Conservation (phyloP, 2,888 invertebrate species). For the Parasteatoda lunata region DNA sequence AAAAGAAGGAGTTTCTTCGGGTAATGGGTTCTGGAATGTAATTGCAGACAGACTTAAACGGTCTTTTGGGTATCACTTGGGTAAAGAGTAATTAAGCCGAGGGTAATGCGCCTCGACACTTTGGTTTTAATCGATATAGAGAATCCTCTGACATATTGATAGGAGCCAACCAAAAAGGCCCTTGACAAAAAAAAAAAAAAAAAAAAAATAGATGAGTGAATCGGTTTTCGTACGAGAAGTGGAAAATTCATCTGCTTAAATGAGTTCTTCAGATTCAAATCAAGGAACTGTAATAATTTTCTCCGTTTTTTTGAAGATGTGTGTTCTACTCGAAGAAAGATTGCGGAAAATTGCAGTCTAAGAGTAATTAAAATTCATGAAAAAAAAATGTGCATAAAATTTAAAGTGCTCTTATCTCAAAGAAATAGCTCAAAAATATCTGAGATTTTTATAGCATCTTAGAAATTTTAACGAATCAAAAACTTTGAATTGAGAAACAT, state of each 20-base stretch:
- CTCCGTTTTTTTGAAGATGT: background rate
- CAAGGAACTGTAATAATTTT: background rate
- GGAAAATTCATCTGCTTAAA: background rate
- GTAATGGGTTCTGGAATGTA: slow-evolving; percentile 44
- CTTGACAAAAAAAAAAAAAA: background rate
- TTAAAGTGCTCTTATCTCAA: slow-evolving; percentile 11
- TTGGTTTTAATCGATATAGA: slow-evolving; percentile 38
- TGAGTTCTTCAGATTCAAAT: background rate
- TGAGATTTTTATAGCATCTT: no score
- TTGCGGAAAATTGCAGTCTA: no score
- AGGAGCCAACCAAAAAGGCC: no score
- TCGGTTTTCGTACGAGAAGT: background rate
- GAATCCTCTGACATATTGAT: slow-evolving; percentile 12
- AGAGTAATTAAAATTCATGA: background rate
- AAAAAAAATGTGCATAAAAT: slow-evolving; percentile 15
- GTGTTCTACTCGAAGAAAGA: no score
- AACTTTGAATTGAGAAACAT: no score
- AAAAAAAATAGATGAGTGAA: no score
- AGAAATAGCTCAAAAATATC: no score
- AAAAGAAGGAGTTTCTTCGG: slow-evolving; percentile 17
- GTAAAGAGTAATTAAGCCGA: slow-evolving; percentile 43
- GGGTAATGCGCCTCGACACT: slow-evolving; percentile 24
- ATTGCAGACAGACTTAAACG: slow-evolving; percentile 55
- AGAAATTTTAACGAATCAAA: no score
- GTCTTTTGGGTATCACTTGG: slow-evolving; percentile 20